Conservation (phyloP, 2,888 invertebrate species). For the Augiades crinisus region DNA sequence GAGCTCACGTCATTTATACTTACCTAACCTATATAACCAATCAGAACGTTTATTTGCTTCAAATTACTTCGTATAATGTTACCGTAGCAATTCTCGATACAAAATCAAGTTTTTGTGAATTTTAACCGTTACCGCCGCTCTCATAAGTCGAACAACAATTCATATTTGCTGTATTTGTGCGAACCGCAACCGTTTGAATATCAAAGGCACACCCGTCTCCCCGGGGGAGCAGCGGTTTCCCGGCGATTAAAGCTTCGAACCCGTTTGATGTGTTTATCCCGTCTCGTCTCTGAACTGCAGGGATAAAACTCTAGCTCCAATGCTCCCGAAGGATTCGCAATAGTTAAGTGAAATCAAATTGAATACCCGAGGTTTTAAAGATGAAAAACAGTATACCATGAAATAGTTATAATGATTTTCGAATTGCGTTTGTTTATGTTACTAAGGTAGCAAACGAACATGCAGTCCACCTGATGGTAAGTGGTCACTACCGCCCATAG, state of each 20-base stretch:
- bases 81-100: too few species aligned
- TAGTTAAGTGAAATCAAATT: slow-evolving; percentile 28
- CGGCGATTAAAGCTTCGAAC: slow-evolving; percentile 60
- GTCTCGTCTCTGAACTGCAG: slow-evolving; percentile 13
- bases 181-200: slow-evolving; percentile 41
- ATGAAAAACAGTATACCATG: slow-evolving; percentile 11
- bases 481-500: too few species aligned
- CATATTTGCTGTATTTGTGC: slow-evolving; percentile 12
- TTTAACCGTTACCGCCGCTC: slow-evolving; percentile 2
- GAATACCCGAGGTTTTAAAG: slow-evolving; percentile 7
- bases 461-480: too few species aligned
- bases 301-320: slow-evolving; percentile 36
- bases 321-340: slow-evolving; percentile 9
- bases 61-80: too few species aligned
- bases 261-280: slow-evolving; percentile 63
- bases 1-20: too few species aligned
- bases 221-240: slow-evolving; percentile 46
- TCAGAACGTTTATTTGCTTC: too few species aligned
- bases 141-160: slow-evolving; percentile 14
- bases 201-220: slow-evolving; percentile 42
- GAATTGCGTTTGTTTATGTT: too few species aligned
- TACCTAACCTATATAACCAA: too few species aligned
- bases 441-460: too few species aligned
- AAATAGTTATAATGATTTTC: too few species aligned
- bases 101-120: too few species aligned